Evolutionary conservation across 2,113 vertebrate genomes (phyloP), one percentile per base, ranked within the genome.

Genomic region (Conger conger): DNA sequence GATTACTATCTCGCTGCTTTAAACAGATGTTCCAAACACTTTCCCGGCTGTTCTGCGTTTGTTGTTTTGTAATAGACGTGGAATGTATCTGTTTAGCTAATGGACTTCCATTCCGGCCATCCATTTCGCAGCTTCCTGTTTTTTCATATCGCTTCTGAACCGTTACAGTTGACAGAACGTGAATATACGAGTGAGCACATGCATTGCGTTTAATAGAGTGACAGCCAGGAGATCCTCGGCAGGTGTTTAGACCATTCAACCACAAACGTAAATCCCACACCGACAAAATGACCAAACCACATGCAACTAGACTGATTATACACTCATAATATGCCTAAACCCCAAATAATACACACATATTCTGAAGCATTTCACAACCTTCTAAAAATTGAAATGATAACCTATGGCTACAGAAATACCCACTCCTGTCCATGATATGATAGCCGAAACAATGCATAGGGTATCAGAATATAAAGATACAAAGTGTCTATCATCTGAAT

Each of bases 181-280:
- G 87, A 6, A 30, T 38, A 54, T 87, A 73, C 63, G n/a, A 80
- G 81, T 82, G 33, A 84, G 63, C 45, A 82, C 77, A 85, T n/a
- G 73, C 37, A 82, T 86, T 86, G 54, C 79, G 73, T 18, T 85
- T 45, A 37, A 79, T 45, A 13, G 45, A 83, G 77, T 83, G 81
- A 85, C 83, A 86, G 78, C 86, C 68, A 86, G 73, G 73, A 88
- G 86, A 87, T 7, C 7, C 81, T 83, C 83, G 57, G 81, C 89
- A 87, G 87, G 89, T 88, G 81, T 86, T 90, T 88, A 85, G 50
- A 79, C 53, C 83, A 85, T 90, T 83, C 79, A 82, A 81, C 42
- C 50, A 42, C 84, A 81, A 57, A 86, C 73, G 83, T 78, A 76
- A 84, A 86, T 83, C 79, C 80, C 84, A 86, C 84, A 82, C 79